Conservation (phyloP, 2,888 invertebrate species). For the Eristalis pertinax region DNA sequence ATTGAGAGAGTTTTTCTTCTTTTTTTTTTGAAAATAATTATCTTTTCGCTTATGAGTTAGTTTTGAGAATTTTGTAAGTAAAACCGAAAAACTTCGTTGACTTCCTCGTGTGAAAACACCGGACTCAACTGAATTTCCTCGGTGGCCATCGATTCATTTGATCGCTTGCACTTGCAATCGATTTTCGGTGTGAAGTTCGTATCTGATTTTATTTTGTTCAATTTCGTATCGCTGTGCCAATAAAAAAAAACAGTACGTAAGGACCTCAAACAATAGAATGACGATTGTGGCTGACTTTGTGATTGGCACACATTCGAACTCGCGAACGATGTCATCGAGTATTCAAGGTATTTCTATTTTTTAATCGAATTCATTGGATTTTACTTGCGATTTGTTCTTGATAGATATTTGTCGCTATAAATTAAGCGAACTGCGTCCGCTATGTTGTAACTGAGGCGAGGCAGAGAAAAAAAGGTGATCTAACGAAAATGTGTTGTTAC, state of each 20-base stretch:
- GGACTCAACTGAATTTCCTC: slow-evolving; percentile 66
- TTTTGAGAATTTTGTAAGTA: slow-evolving; percentile 18
- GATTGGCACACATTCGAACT: slow-evolving; percentile 35
- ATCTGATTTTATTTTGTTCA: slow-evolving; percentile 13
- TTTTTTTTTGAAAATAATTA: slow-evolving; percentile 12
- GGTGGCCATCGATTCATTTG: slow-evolving; percentile 53
- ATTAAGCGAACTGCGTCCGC: not conserved
- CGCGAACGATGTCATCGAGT: not conserved
- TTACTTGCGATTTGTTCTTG: not conserved
- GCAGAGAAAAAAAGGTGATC: not conserved
- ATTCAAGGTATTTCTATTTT: slow-evolving; percentile 1
- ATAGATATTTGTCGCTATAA: not conserved
- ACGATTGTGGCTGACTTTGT: slow-evolving; percentile 16
- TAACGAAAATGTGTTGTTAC: not conserved
- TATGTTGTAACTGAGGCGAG: not conserved
- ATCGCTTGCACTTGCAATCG: slow-evolving; percentile 32
- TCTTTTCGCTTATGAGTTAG: slow-evolving; percentile 38
- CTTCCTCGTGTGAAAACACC: slow-evolving; percentile 67
- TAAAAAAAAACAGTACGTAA: not conserved
- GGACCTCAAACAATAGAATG: slow-evolving; percentile 34
- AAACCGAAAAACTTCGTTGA: slow-evolving; percentile 28
- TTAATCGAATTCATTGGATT: not conserved
- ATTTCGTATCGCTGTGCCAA: slow-evolving; percentile 33
- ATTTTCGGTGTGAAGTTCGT: slow-evolving; percentile 8
- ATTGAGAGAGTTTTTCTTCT: not conserved